A percentile compares a stretch with the other conserved stretches of the same genome.
phyloP scores from a whole-genome alignment of 2,797 vertebrate species.

The Sternotherus odoratus region DNA sequence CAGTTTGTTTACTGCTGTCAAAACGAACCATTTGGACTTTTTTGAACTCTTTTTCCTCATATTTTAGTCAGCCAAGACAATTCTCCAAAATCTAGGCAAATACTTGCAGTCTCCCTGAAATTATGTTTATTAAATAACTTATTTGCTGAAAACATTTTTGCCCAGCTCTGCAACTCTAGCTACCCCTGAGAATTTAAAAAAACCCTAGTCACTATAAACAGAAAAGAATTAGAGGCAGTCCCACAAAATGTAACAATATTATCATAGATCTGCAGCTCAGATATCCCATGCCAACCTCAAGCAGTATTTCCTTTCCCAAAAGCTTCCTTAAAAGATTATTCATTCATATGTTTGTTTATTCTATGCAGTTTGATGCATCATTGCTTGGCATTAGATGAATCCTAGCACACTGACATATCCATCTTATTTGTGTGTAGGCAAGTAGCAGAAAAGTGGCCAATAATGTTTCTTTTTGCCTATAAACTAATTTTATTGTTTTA shows the following conservation, averaged over 20 bases:
- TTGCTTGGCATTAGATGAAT: neutral
- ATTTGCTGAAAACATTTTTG: neutral
- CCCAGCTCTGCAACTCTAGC: neutral
- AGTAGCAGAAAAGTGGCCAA: neutral
- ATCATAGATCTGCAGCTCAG: fast-evolving
- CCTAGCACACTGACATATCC: neutral
- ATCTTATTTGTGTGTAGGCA: neutral
- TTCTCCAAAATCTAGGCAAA: neutral
- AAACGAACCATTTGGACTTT: neutral
- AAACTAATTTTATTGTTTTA: slow-evolving; percentile 61
- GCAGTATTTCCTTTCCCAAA: neutral
- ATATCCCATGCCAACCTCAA: neutral
- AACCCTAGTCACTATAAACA: fast-evolving
- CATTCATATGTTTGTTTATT: neutral
- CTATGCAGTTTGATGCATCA: neutral
- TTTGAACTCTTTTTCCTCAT: neutral
- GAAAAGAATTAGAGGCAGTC: neutral
- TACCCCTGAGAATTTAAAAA: neutral
- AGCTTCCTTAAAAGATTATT: neutral
- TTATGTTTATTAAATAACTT: neutral
- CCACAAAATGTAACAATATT: neutral
- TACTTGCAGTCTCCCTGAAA: neutral
- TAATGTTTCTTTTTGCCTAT: slow-evolving; percentile 48
- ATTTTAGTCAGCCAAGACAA: neutral
- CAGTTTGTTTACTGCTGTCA: neutral